Evolutionary conservation across 1,140 invertebrate species (phyloP), one percentile per base, ranked within the genome.

Genomic region (Cardiocondyla obscurior): DNA sequence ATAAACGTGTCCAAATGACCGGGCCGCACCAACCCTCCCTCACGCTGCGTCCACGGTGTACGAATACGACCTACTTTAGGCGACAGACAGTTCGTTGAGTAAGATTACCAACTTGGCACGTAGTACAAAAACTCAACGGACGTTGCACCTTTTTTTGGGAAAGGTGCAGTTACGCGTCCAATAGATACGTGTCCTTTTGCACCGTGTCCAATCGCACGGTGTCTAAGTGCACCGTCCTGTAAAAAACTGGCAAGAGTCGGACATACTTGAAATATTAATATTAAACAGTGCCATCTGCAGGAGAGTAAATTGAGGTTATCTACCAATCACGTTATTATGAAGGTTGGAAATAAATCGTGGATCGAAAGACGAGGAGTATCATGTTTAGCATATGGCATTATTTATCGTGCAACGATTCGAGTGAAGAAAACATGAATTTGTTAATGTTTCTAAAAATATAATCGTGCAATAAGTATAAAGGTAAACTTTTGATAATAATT

Each of bases 321-420:
- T 10, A 46, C 28, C 57, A 57, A 64, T 77, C 51, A 42, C 62
- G 10, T 64, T 58, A 58, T 57, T 57, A 14, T 14, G 49, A 57
- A 19, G 8, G 25, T 57, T 55, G 70, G 64, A 36, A 72, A 46
- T 73, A 28, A 64, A 72, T 62, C 36, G 84, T 25, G 25, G 55
- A 58, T 30, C 67, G 46, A 53, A 55, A 42, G 55, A 19, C 19
- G n/a, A 44, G 22, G 73, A 60, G 53, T 88, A 81, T 73, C 83
- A 88, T 88, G 86, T 85, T 85, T 86, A 46, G 74, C 86, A 88
- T 88, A 84, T 89, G 87, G 76, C 25, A 74, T 44, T 42, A 84
- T 57, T 73, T 77, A 82, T 79, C 77, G 83, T 46, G 49, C 46
- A 22, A 60, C 19, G 46, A 49, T 67, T 55, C 42, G 51, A 74